Evolutionary conservation across 2,888 invertebrate genomes (phyloP).

Genomic region (Hydropsyche betteni): DNA sequence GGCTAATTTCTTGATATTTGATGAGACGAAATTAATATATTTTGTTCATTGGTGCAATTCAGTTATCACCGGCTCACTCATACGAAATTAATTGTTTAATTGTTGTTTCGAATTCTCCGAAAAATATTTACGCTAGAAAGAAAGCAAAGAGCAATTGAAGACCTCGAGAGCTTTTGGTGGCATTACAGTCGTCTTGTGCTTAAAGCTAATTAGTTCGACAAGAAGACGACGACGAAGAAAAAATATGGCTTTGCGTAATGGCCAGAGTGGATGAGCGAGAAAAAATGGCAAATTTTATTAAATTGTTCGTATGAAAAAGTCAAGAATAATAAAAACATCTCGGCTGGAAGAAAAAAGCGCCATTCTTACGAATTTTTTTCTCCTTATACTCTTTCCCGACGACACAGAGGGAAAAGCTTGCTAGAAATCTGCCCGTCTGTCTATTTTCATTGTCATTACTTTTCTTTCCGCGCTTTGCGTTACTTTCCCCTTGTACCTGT

Average conservation of each 20-base stretch:
- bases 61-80: too few relatives aligned
- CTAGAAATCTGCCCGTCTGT: constrained; percentile 27
- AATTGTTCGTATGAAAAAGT: constrained; percentile 24
- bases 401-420: constrained; percentile 10
- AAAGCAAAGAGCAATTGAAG: too few relatives aligned
- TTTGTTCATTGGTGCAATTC: too few relatives aligned
- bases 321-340: constrained; percentile 25
- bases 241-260: background rate
- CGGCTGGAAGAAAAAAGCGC: constrained; percentile 8
- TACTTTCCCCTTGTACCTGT: constrained; percentile 17
- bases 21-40: too few relatives aligned
- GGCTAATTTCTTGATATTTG: too few relatives aligned
- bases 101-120: too few relatives aligned
- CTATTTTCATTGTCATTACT: constrained; percentile 29
- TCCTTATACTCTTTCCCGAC: constrained; percentile 4
- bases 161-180: too few relatives aligned
- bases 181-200: too few relatives aligned
- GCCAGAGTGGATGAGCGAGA: background rate
- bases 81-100: too few relatives aligned
- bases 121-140: too few relatives aligned
- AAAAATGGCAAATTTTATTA: constrained; percentile 25
- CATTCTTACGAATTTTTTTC: background rate
- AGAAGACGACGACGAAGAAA: background rate
- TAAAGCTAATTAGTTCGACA: too few relatives aligned
- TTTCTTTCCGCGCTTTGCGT: constrained; percentile 19